A percentile compares a stretch with the other conserved stretches of the same genome.
Evolutionary conservation across 2,888 invertebrate species (phyloP).

Genomic region (Thymelicus lineola): DNA sequence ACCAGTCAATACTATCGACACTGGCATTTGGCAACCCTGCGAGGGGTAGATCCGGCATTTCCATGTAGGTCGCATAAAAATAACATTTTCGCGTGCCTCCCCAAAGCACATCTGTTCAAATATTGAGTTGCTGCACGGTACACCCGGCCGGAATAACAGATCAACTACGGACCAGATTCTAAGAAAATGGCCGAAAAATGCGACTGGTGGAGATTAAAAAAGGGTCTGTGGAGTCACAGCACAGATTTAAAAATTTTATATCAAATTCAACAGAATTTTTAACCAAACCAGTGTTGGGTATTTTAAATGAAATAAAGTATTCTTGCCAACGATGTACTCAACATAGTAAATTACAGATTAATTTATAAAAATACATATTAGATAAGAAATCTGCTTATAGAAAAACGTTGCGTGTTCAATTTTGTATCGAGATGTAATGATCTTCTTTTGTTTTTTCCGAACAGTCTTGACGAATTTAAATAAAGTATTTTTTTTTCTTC

Average conservation of each 20-base stretch:
- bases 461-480: no score
- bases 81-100: conserved; percentile 76
- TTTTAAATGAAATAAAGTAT: no score
- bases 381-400: no score
- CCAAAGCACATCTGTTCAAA: conserved; percentile 78
- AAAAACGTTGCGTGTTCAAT: no score
- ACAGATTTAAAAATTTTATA: not conserved
- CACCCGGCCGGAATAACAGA: conserved; percentile 46
- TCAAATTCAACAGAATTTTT: no score
- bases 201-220: conserved; percentile 21
- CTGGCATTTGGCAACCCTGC: conserved; percentile 52
- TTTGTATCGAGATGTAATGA: no score
- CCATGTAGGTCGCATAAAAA: conserved; percentile 68
- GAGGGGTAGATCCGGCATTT: conserved; percentile 66
- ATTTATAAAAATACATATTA: no score
- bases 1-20: conserved; percentile 39
- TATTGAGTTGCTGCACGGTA: conserved; percentile 68
- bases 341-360: no score
- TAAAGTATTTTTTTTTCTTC: no score
- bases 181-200: conserved; percentile 28
- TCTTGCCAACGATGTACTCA: no score
- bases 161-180: conserved; percentile 38
- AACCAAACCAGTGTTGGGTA: no score
- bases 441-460: no score
- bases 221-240: not conserved